Percentiles rank a stretch among this genome's conserved stretches.
Conservation (phyloP, 2,113 vertebrate species). For the Arothron firmamentum region DNA sequence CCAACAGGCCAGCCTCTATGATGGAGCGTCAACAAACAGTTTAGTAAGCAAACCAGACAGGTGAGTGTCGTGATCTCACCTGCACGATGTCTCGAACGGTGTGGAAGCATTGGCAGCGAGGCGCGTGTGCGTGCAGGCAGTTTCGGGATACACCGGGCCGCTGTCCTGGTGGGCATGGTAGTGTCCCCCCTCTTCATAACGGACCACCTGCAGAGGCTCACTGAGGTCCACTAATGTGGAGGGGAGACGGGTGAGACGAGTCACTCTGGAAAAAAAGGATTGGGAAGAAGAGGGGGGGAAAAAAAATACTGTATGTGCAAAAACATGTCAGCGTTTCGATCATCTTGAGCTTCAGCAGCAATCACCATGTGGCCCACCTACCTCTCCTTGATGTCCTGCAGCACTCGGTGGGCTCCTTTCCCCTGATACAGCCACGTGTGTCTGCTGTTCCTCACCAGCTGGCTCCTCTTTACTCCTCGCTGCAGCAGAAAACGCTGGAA, state of each 20-base stretch:
- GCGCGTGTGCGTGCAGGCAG: conserved; percentile 92
- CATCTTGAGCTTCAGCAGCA: no score
- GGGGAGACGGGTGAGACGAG: conserved; percentile 86
- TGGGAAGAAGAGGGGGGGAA: not conserved
- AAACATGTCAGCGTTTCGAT: not conserved
- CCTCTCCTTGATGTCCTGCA: conserved; percentile 88
- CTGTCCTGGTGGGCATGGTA: conserved; percentile 98
- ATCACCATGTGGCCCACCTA: conserved; percentile 38
- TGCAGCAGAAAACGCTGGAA: conserved; percentile 91
- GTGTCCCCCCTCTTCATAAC: conserved; percentile 91
- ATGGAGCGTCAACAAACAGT: conserved; percentile 60
- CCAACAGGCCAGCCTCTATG: conserved; percentile 30
- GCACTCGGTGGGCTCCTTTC: conserved; percentile 88
- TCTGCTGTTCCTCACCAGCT: conserved; percentile 94
- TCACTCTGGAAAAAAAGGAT: conserved; percentile 77
- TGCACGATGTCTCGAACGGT: conserved; percentile 94
- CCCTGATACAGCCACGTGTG: conserved; percentile 98
- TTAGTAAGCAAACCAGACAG: no score
- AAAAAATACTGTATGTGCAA: no score
- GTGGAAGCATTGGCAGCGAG: conserved; percentile 83
- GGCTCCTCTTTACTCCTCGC: conserved; percentile 85
- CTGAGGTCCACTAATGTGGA: conserved; percentile 89
- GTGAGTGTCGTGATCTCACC: conserved; percentile 73
- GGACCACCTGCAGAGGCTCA: conserved; percentile 93
- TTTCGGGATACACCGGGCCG: conserved; percentile 91